Conservation (phyloP, 2,113 vertebrate species). For the Eurypyga helias region DNA sequence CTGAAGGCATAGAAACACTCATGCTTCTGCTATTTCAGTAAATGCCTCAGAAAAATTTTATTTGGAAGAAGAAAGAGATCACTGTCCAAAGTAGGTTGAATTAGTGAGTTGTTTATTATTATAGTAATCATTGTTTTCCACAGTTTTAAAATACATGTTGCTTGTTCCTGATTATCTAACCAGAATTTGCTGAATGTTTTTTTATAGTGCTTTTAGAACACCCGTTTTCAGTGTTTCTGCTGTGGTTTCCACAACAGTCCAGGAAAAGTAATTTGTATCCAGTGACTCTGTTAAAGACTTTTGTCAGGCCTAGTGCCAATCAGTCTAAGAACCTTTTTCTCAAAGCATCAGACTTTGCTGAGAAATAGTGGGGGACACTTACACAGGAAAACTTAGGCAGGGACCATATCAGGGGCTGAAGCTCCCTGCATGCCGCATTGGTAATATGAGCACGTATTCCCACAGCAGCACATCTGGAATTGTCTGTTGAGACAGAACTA, state of each 20-base stretch:
- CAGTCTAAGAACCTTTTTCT: neutral
- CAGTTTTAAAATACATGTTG: neutral
- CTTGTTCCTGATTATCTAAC: slow-evolving; percentile 33
- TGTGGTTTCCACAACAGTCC: slow-evolving; percentile 53
- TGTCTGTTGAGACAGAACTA: neutral
- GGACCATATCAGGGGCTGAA: neutral
- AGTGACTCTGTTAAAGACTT: neutral
- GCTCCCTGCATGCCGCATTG: neutral
- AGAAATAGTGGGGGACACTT: neutral
- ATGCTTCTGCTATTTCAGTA: neutral
- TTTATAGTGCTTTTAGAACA: slow-evolving; percentile 8
- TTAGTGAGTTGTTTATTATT: neutral
- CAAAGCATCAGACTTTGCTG: neutral
- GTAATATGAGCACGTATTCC: fast-evolving
- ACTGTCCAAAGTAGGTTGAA: neutral
- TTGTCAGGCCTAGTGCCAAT: slow-evolving; percentile 10
- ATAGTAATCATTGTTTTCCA: neutral
- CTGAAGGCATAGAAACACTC: neutral
- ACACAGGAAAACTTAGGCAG: neutral
- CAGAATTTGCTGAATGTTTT: neutral
- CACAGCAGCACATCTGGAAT: neutral
- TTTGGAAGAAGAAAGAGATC: neutral
- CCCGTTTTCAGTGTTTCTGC: slow-evolving; percentile 32
- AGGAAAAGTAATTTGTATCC: slow-evolving; percentile 16
- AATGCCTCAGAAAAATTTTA: neutral